phyloP scores from a whole-genome alignment of 2,888 invertebrate species.

The Agapetus fuscipes region DNA sequence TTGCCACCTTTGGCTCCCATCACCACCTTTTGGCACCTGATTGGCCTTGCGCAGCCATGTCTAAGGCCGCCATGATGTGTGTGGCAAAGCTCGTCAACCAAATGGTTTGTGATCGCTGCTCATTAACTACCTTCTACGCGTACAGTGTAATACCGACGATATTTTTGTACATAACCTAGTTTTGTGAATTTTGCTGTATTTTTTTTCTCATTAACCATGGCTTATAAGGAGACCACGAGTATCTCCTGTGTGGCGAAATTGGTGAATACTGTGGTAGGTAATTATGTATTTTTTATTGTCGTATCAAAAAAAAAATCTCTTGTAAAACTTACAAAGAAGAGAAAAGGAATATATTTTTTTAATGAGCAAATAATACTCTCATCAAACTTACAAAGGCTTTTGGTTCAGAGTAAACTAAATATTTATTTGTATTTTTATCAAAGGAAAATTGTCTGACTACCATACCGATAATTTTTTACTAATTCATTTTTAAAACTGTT shows the following conservation, averaged over 20 bases:
- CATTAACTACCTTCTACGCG: background rate
- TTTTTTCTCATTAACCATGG: background rate
- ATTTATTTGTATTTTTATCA: no score
- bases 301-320: background rate
- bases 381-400: no score
- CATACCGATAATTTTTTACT: no score
- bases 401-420: no score
- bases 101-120: conserved; percentile 6
- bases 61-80: conserved; percentile 13
- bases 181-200: background rate
- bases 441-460: no score
- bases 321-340: no score
- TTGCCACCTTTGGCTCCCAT: no score
- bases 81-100: conserved; percentile 14
- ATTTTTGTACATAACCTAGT: background rate
- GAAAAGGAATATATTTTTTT: no score
- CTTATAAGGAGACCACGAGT: background rate
- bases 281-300: background rate
- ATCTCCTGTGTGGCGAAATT: background rate
- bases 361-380: no score
- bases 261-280: background rate
- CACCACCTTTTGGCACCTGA: no score
- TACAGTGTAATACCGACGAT: background rate
- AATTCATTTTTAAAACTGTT: no score
- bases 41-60: no score